These are phyloP conservation scores for Emys orbicularis DNA, from an alignment of 2,797 vertebrate species.

Conservation along the genomic window DNA sequence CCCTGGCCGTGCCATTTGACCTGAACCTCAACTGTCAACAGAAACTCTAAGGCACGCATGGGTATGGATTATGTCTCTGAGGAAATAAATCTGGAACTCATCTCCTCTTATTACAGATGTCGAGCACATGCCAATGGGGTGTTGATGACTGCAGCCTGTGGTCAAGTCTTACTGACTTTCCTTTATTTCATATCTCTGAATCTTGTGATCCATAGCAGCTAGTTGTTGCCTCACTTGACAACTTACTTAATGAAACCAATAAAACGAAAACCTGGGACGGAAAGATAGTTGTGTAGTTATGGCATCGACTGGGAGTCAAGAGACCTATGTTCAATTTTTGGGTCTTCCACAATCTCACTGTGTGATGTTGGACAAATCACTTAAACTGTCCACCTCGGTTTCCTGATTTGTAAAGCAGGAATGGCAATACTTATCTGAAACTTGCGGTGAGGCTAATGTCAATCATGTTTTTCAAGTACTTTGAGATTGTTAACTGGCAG, in stretches of 20 bases:
- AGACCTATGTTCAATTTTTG: background rate
- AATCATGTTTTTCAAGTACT: background rate
- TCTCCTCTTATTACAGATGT: fast-evolving
- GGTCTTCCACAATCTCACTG: background rate
- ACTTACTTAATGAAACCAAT: background rate
- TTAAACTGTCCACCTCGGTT: background rate
- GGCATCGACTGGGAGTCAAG: fast-evolving
- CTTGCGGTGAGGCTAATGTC: background rate
- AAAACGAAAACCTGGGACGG: background rate
- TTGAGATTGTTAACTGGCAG: background rate
- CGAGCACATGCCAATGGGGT: fast-evolving
- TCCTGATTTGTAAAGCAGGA: background rate
- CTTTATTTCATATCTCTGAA: background rate
- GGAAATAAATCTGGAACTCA: background rate
- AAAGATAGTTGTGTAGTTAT: background rate
- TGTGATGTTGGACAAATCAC: background rate
- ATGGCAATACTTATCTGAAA: background rate
- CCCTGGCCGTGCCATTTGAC: background rate
- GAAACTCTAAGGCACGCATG: background rate
- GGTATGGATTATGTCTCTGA: background rate
- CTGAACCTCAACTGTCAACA: background rate
- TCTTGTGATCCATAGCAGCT: background rate
- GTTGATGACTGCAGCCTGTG: background rate
- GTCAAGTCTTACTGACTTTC: background rate
- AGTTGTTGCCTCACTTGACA: background rate